Percentiles rank a stretch among this genome's conserved stretches.
Conservation (phyloP, 2,113 vertebrate species). For the Dasypus novemcinctus region DNA sequence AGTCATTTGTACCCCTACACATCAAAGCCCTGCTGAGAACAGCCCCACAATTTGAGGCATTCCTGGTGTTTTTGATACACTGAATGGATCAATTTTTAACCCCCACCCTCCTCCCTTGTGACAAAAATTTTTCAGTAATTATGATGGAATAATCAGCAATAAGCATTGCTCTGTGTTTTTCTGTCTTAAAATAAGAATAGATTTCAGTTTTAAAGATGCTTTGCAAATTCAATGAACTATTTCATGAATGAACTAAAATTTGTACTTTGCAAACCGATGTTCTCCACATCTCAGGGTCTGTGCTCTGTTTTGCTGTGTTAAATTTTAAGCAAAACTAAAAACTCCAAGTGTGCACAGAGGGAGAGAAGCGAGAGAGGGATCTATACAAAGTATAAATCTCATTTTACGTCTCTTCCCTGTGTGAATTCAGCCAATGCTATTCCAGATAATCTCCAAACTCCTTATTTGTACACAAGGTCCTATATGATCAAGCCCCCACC, state of each 20-base stretch:
- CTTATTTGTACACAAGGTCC: not conserved
- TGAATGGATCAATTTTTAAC: not conserved
- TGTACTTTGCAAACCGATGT: not conserved
- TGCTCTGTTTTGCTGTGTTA: not conserved
- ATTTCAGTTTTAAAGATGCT: not conserved
- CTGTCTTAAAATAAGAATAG: not conserved
- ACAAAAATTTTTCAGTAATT: not conserved
- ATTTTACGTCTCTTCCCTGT: not conserved
- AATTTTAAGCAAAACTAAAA: not conserved
- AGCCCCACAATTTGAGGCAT: fast-evolving
- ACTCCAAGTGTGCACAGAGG: not conserved
- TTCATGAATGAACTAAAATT: not conserved
- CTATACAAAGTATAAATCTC: not conserved
- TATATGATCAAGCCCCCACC: not conserved
- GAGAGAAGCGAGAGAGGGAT: not conserved
- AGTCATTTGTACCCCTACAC: fast-evolving
- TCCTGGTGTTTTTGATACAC: not conserved
- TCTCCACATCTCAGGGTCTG: not conserved
- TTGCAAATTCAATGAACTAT: not conserved
- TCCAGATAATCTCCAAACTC: not conserved
- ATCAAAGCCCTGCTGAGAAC: not conserved
- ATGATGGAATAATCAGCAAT: not conserved
- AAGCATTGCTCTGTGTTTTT: not conserved
- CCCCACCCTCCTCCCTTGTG: not conserved
- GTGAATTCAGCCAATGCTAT: not conserved